A percentile compares a stretch with the other conserved stretches of the same genome.
Conservation (phyloP, 2,113 vertebrate species). For the Damaliscus lunatus region DNA sequence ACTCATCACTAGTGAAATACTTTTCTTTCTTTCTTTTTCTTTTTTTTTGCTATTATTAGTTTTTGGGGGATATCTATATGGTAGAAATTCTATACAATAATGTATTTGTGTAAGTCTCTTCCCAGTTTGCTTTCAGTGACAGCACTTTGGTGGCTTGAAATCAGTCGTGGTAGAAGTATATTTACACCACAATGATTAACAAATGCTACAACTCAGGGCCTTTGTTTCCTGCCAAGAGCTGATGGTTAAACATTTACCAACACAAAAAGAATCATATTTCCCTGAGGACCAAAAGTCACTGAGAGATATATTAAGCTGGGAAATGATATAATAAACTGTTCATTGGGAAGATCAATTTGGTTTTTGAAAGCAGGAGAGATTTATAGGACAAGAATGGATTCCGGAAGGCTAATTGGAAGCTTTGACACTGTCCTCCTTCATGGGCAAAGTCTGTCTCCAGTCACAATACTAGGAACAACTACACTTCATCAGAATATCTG, state of each 20-base stretch:
- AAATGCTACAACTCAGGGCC: not conserved
- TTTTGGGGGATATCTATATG: not conserved
- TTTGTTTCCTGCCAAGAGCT: not conserved
- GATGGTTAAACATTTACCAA: not conserved
- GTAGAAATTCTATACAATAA: not conserved
- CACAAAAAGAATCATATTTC: not conserved
- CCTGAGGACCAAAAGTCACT: not conserved
- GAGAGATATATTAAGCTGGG: not conserved
- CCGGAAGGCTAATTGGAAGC: not conserved
- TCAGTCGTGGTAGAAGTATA: not conserved
- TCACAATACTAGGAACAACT: not conserved
- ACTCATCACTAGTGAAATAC: not conserved
- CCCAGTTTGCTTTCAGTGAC: not conserved
- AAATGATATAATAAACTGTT: not conserved
- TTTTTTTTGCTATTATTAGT: not conserved
- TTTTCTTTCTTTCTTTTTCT: no score
- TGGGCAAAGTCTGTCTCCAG: not conserved
- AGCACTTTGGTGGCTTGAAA: not conserved
- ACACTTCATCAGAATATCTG: not conserved
- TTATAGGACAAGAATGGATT: not conserved
- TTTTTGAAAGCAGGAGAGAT: not conserved
- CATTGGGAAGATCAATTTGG: not conserved
- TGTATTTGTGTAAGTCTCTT: not conserved
- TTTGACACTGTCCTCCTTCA: not conserved
- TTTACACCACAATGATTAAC: not conserved